Conservation (phyloP, 2,113 vertebrate species). For the Oncorhynchus kisutch region DNA sequence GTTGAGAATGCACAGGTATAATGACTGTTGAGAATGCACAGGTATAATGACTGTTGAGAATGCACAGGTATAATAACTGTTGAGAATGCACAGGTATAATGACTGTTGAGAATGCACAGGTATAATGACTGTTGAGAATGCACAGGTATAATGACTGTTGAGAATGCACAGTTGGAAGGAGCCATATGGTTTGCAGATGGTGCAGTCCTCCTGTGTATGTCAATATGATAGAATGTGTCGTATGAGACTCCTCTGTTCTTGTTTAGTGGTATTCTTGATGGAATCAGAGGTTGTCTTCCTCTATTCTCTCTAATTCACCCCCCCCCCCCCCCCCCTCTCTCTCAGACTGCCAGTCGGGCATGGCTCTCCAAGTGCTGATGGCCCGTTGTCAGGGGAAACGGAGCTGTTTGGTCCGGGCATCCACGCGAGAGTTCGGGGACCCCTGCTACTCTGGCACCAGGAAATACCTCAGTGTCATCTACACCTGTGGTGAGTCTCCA, state of each 20-base stretch:
- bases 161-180: too few relatives aligned
- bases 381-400: slow-evolving; percentile 83
- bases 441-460: slow-evolving; percentile 85
- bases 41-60: too few relatives aligned
- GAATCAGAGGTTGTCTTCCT: not conserved
- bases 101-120: too few relatives aligned
- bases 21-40: too few relatives aligned
- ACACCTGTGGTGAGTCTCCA: slow-evolving; percentile 83
- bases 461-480: slow-evolving; percentile 89
- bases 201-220: too few relatives aligned
- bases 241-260: not conserved
- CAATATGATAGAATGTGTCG: not conserved
- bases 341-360: slow-evolving; percentile 81
- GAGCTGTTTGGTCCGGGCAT: slow-evolving; percentile 81
- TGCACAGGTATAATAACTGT: too few relatives aligned
- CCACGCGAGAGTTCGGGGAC: slow-evolving; percentile 84
- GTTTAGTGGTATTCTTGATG: not conserved
- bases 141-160: too few relatives aligned
- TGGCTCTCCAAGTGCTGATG: slow-evolving; percentile 80
- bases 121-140: too few relatives aligned
- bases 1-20: too few relatives aligned
- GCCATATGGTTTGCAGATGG: too few relatives aligned
- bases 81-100: too few relatives aligned
- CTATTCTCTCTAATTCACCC: not conserved
- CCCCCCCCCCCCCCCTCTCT: not conserved